A percentile compares a stretch with the other conserved stretches of the same genome.
These are phyloP conservation scores for Ferdinandea cuprea DNA, from an alignment of 2,888 invertebrate genomes.

Conservation along the genomic window DNA sequence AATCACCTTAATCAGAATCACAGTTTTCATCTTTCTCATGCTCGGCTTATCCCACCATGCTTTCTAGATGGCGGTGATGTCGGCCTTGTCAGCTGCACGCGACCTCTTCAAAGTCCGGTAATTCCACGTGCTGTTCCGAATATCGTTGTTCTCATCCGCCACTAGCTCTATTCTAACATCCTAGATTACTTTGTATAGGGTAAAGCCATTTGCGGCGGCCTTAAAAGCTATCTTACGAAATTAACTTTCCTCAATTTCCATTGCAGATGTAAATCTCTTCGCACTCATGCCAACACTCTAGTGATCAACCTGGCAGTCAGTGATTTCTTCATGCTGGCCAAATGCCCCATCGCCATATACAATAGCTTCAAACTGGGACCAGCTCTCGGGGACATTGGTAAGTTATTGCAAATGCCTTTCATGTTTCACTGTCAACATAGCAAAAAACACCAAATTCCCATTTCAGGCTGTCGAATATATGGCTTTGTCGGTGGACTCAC, in stretches of 20 bases:
- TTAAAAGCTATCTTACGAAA: neutral
- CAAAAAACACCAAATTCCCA: conserved; percentile 4
- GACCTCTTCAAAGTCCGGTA: no score
- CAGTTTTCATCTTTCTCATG: no score
- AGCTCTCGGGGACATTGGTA: conserved; percentile 88
- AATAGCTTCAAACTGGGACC: conserved; percentile 90
- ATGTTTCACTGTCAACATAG: neutral
- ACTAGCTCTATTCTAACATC: no score
- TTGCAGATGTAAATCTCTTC: conserved; percentile 87
- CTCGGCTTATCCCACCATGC: no score
- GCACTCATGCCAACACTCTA: conserved; percentile 89
- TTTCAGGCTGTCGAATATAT: conserved; percentile 90
- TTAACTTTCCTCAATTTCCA: conserved; percentile 77
- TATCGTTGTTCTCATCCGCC: no score
- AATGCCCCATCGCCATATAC: conserved; percentile 89
- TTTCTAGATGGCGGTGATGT: no score
- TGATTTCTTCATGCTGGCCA: conserved; percentile 88
- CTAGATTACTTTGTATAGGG: no score
- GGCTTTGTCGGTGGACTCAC: conserved; percentile 92
- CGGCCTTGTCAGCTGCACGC: no score
- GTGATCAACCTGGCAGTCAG: conserved; percentile 90
- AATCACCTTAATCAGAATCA: no score
- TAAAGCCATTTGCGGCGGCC: no score
- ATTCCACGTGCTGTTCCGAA: no score
- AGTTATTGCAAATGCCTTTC: conserved; percentile 73